A percentile compares a stretch with the other conserved stretches of the same genome.
Conservation (phyloP, 2,797 vertebrate species). For the Echeneis naucrates region DNA sequence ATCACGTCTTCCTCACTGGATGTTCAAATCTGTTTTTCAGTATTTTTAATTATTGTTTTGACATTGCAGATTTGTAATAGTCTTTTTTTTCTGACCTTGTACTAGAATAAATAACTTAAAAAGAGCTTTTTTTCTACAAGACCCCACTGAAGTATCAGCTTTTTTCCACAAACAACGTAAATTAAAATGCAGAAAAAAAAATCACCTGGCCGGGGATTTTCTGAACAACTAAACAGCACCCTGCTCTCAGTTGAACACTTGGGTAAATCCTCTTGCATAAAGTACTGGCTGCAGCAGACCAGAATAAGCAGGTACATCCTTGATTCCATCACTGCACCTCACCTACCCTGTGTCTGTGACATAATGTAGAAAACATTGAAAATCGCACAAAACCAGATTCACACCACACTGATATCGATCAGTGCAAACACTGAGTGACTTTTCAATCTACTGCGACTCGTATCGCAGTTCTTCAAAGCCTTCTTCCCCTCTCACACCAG, state of each 20-base stretch:
- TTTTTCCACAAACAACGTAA: conserved; percentile 13
- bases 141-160: not conserved
- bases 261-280: conserved; percentile 10
- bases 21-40: not conserved
- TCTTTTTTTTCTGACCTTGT: not conserved
- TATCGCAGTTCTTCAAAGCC: conserved; percentile 6
- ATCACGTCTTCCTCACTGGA: not conserved
- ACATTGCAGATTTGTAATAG: conserved; percentile 1
- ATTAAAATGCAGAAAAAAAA: conserved; percentile 9
- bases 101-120: conserved; percentile 15
- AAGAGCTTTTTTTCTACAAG: not conserved
- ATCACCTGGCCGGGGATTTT: not conserved
- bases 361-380: conserved; percentile 27
- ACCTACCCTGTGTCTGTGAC: conserved; percentile 20
- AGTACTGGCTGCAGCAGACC: conserved; percentile 1
- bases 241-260: not conserved
- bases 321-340: conserved; percentile 14
- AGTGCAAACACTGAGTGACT: conserved; percentile 18
- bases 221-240: not conserved
- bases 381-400: conserved; percentile 27
- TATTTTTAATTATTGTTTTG: not conserved
- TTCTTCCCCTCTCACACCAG: not conserved
- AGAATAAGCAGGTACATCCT: conserved; percentile 10
- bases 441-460: not conserved
- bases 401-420: conserved; percentile 3